Conservation (phyloP, 2,888 invertebrate species). For the Branchipolynoe longqiensis region DNA sequence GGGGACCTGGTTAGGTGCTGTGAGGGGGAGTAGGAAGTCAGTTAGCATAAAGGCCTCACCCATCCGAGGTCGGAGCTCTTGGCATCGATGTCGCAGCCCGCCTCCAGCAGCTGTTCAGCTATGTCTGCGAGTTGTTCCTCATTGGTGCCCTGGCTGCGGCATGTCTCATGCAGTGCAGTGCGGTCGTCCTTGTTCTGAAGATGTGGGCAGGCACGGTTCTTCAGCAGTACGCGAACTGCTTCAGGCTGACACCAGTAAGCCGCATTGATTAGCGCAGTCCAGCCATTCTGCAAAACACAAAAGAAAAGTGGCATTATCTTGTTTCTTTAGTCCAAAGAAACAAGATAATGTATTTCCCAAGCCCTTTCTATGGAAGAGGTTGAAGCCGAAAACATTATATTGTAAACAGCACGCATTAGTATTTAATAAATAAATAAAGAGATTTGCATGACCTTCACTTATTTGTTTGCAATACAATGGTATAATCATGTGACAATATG, state of each 20-base stretch:
- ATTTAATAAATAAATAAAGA: too few species aligned
- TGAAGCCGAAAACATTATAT: too few species aligned
- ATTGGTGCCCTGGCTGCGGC: conserved; percentile 76
- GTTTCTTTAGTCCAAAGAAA: too few species aligned
- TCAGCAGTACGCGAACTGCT: conserved; percentile 76
- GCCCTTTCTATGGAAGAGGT: too few species aligned
- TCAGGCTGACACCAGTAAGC: conserved; percentile 80
- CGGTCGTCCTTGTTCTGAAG: conserved; percentile 80
- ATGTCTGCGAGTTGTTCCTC: conserved; percentile 76
- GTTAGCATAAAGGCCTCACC: conserved; percentile 68
- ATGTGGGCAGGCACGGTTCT: conserved; percentile 75
- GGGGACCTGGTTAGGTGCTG: too few species aligned
- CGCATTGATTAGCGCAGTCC: conserved; percentile 81
- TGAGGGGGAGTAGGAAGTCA: too few species aligned
- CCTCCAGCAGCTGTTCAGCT: conserved; percentile 67
- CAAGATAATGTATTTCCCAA: too few species aligned
- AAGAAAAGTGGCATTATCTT: too few species aligned
- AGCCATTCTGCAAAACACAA: conserved; percentile 79
- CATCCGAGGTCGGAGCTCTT: conserved; percentile 79
- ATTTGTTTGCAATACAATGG: too few species aligned
- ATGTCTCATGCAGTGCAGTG: conserved; percentile 80
- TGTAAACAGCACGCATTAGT: too few species aligned
- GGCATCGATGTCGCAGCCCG: conserved; percentile 76
- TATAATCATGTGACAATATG: too few species aligned
- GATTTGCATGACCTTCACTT: too few species aligned